These are phyloP conservation scores for Geophilus truncorum DNA, from an alignment of 2,888 invertebrate genomes.

Conservation along the genomic window DNA sequence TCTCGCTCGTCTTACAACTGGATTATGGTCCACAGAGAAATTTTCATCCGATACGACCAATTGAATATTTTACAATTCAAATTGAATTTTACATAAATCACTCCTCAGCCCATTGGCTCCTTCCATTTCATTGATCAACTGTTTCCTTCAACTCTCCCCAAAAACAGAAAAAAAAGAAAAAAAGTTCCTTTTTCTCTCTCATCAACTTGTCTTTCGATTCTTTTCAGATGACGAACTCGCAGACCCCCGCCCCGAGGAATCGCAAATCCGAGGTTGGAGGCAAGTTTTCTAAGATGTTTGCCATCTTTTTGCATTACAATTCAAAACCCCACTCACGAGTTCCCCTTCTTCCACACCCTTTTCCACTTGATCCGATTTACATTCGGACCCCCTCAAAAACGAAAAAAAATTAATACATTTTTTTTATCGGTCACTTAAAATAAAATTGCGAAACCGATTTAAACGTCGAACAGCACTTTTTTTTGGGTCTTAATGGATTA, in stretches of 20 bases:
- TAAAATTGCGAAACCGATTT: background rate
- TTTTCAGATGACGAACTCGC: constrained; percentile 12
- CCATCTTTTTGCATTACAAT: constrained; percentile 20
- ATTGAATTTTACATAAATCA: constrained; percentile 20
- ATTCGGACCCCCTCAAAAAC: background rate
- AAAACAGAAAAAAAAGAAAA: background rate
- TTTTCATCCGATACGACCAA: constrained; percentile 20
- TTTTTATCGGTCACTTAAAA: background rate
- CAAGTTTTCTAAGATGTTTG: constrained; percentile 20
- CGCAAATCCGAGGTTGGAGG: constrained; percentile 11
- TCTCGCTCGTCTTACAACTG: constrained; percentile 20
- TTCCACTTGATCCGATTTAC: constrained; percentile 20
- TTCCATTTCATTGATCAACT: constrained; percentile 16
- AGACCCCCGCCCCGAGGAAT: constrained; percentile 16
- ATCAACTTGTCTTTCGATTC: constrained; percentile 16
- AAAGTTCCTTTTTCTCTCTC: background rate
- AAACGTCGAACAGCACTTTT: background rate
- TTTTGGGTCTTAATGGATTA: background rate
- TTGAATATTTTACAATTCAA: constrained; percentile 20
- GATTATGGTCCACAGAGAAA: constrained; percentile 12
- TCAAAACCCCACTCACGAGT: constrained; percentile 6
- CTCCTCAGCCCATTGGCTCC: constrained; percentile 10
- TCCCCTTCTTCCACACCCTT: background rate
- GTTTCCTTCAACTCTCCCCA: background rate
- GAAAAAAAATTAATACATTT: constrained; percentile 5